Evolutionary conservation across 2,113 vertebrate species (phyloP).

Genomic region (Melanerpes formicivorus): DNA sequence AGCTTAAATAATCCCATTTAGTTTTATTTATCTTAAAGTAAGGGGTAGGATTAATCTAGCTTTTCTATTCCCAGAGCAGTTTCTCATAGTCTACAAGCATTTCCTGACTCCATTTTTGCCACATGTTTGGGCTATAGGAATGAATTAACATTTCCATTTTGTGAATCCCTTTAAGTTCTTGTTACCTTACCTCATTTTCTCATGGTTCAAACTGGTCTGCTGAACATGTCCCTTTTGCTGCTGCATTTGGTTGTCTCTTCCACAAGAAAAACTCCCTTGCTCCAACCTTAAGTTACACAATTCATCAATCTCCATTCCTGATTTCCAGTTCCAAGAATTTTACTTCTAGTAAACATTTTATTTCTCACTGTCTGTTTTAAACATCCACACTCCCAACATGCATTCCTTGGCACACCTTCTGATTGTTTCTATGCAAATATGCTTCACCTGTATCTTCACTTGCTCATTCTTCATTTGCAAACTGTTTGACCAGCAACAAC

Average conservation of each 20-base stretch:
- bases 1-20: conserved; percentile 43
- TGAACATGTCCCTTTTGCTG: neutral
- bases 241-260: neutral
- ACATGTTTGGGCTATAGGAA: neutral
- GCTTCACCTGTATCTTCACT: neutral
- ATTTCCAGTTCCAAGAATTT: neutral
- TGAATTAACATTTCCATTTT: neutral
- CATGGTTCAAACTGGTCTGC: neutral
- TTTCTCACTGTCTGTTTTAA: neutral
- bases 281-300: neutral
- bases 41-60: too few relatives aligned
- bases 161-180: neutral
- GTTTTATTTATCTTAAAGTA: neutral
- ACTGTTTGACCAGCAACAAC: neutral
- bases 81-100: neutral
- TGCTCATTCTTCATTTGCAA: neutral
- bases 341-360: neutral
- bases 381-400: neutral
- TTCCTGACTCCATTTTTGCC: neutral
- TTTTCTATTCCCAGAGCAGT: neutral
- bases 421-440: neutral
- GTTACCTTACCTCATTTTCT: neutral
- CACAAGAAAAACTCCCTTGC: neutral
- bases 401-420: neutral
- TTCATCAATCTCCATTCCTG: neutral